Percentiles rank a stretch among this genome's conserved stretches.
These are phyloP conservation scores for Poeciliopsis gracilis DNA, from an alignment of 2,797 vertebrate species.

Conservation along the genomic window DNA sequence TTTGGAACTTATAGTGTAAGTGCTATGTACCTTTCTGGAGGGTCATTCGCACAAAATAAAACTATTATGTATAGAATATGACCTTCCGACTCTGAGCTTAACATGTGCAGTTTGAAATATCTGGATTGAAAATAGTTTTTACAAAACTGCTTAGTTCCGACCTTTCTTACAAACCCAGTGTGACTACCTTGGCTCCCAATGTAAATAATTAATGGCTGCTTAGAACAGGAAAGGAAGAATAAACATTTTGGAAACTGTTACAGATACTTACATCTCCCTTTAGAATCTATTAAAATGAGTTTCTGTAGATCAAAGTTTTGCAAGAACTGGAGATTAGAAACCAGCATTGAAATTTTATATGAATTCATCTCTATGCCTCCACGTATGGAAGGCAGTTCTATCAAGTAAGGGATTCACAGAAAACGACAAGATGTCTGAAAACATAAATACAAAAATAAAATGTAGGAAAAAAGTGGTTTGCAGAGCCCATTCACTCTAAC, in stretches of 20 bases:
- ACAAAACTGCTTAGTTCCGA: too few species aligned
- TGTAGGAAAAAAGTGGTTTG: neutral
- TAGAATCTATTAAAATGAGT: neutral
- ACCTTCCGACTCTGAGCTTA: neutral
- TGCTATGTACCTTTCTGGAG: neutral
- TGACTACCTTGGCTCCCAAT: neutral
- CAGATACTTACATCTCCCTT: neutral
- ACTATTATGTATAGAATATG: neutral
- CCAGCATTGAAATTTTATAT: neutral
- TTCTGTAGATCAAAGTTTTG: neutral
- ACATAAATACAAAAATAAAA: neutral
- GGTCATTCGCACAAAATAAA: neutral
- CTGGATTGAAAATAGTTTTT: too few species aligned
- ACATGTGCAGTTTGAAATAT: neutral
- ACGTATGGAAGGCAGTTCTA: neutral
- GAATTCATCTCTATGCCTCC: neutral
- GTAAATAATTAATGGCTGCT: neutral
- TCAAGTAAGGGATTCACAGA: neutral
- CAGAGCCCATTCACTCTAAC: neutral
- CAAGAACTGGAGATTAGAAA: neutral
- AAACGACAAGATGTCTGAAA: neutral
- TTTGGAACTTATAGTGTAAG: neutral
- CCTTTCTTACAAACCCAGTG: neutral
- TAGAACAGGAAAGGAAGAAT: neutral
- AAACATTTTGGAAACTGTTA: neutral